phyloP scores from a whole-genome alignment of 2,888 invertebrate species.

The Sisyra terminalis region DNA sequence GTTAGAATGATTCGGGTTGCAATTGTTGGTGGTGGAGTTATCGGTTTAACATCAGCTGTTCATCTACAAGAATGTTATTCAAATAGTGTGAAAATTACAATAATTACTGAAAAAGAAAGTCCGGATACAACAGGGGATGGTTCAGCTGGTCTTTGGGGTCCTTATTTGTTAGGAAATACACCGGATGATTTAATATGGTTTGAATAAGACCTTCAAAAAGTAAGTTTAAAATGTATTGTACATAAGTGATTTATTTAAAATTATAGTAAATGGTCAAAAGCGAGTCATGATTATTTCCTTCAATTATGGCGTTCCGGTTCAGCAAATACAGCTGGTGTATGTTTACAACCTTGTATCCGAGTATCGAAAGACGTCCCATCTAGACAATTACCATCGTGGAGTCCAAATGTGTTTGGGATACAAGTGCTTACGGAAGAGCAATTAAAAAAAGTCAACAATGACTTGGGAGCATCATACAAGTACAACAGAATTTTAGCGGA shows the following conservation, averaged over 20 bases:
- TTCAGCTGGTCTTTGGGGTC: constrained; percentile 62
- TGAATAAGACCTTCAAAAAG: constrained; percentile 13
- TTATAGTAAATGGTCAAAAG: constrained; percentile 46
- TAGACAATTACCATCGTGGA: constrained; percentile 24
- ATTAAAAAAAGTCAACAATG: constrained; percentile 22
- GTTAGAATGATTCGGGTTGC: not conserved
- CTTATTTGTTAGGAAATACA: constrained; percentile 43
- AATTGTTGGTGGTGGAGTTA: constrained; percentile 62
- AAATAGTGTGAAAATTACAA: constrained; percentile 32
- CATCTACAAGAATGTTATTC: constrained; percentile 42
- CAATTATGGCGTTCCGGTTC: constrained; percentile 41
- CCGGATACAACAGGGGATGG: constrained; percentile 64
- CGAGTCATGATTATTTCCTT: constrained; percentile 39
- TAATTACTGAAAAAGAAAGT: constrained; percentile 47
- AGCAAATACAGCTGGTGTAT: constrained; percentile 29
- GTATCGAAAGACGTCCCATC: constrained; percentile 22
- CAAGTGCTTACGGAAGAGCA: constrained; percentile 19
- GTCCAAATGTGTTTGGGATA: constrained; percentile 28
- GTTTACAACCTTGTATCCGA: constrained; percentile 27
- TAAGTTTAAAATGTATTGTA: not conserved
- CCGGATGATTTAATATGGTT: constrained; percentile 33
- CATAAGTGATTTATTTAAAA: not conserved
- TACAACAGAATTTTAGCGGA: constrained; percentile 13
- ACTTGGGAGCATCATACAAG: constrained; percentile 25
- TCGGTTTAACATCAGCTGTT: constrained; percentile 52